Base-by-base conservation (phyloP, 1,140 invertebrate genomes). In the Caenorhabditis briggsae region DNA sequence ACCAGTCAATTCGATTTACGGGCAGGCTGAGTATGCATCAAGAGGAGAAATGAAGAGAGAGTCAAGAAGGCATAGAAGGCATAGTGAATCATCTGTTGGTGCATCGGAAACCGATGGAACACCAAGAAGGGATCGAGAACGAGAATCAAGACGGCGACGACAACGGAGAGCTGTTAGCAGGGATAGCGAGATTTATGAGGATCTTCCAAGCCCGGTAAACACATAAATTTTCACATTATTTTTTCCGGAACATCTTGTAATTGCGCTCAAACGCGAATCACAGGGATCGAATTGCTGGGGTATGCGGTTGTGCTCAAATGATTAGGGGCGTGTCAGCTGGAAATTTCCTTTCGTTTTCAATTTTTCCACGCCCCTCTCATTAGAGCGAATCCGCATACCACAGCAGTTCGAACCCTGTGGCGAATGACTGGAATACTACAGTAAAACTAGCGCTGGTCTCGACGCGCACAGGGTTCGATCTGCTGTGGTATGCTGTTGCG, bases 121-220 rank as follows among this genome's bases (percentile, higher is more conserved):
- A 64, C 83, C 56, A 55, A 65, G 59, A 64, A 50, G 59, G 48
- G 56, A 84, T 20, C 33, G 59, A 58, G 55, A 50, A 9, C 56
- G 59, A 58, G 55, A 50, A n/a, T 43, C 56, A 20, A 50, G 25
- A n/a, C 78, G 48, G 50, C 50, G 84, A 9, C 43, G 84, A 56
- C 56, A 64, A 18, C n/a, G 84, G n/a, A 50, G 74, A 70, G 70
- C 74, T 18, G 43, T 43, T 50, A 61, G 64, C 14, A 59, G 82
- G 23, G 85, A 86, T 25, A 70, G 70, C 48, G 74, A 70, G 20
- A 86, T 86, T 56, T 86, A 86, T 58, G 85, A 86, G 58, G 85
- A 70, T 82, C 85, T 70, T 61, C 85, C 85, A 7, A 86, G 74
- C 55, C 85, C 85, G 43, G 85, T 82, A 82, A n/a, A n/a, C n/a